Conservation (phyloP, 2,888 invertebrate genomes). For the Philereme vetulata region DNA sequence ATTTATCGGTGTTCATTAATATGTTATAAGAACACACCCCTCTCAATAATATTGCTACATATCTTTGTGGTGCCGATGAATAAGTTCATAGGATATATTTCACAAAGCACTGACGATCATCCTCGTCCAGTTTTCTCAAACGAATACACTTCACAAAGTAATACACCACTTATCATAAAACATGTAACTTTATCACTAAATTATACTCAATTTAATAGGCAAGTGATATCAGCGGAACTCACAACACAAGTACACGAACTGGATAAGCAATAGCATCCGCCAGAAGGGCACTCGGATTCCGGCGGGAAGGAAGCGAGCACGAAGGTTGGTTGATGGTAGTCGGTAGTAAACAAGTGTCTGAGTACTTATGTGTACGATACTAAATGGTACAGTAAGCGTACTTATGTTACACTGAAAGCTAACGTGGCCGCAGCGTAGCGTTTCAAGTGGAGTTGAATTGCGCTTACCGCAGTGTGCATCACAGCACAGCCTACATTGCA, state of each 20-base stretch:
- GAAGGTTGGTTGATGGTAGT: constrained; percentile 24
- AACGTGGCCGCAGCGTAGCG: constrained; percentile 3
- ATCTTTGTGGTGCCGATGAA: constrained; percentile 7
- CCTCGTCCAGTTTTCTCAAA: not conserved
- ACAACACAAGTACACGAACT: constrained; percentile 19
- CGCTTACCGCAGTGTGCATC: constrained; percentile 2
- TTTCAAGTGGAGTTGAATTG: not conserved
- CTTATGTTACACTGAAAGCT: not conserved
- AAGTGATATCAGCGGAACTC: constrained; percentile 14
- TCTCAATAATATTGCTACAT: not conserved
- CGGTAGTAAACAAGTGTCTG: constrained; percentile 17
- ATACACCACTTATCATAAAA: not conserved
- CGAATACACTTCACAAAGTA: not conserved
- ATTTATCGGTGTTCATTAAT: not conserved
- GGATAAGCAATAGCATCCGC: constrained; percentile 23
- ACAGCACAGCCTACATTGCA: not conserved
- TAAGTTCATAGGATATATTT: constrained; percentile 2
- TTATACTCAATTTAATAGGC: constrained; percentile 7
- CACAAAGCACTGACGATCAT: not conserved
- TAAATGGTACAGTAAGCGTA: constrained; percentile 4
- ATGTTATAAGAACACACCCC: constrained; percentile 7
- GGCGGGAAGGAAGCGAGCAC: constrained; percentile 25
- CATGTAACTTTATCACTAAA: not conserved
- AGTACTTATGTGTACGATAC: not conserved
- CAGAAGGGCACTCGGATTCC: constrained; percentile 27